These are phyloP conservation scores for Hydrocynus forskahlii DNA, from an alignment of 2,797 vertebrate genomes.

Conservation along the genomic window DNA sequence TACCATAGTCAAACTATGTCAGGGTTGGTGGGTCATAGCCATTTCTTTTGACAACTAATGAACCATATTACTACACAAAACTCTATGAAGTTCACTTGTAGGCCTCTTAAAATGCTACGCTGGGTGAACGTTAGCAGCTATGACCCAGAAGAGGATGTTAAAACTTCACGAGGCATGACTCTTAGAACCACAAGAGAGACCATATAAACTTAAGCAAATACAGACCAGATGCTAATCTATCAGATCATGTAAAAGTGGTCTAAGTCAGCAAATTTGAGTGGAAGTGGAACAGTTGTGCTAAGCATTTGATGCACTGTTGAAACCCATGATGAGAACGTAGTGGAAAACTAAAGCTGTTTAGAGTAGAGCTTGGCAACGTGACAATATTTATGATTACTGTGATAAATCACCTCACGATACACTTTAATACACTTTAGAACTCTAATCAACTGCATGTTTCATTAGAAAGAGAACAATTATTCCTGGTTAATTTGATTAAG, in stretches of 20 bases:
- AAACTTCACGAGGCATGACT: background rate
- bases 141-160: background rate
- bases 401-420: no score
- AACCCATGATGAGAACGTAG: background rate
- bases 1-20: no score
- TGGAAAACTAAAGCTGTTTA: background rate
- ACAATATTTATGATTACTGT: no score
- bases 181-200: background rate
- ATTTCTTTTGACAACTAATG: no score
- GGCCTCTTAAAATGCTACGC: background rate
- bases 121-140: background rate
- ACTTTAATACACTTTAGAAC: no score
- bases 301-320: background rate
- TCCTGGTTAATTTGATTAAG: no score
- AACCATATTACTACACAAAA: no score
- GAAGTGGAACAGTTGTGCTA: background rate
- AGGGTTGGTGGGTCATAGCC: no score
- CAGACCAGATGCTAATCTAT: background rate
- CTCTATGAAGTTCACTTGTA: background rate
- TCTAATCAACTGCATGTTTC: no score
- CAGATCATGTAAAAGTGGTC: background rate
- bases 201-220: background rate
- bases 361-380: no score
- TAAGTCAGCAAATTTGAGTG: background rate
- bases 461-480: no score